These are phyloP conservation scores for Cheirogaleus major DNA, from an alignment of 2,797 vertebrate species.

Conservation along the genomic window DNA sequence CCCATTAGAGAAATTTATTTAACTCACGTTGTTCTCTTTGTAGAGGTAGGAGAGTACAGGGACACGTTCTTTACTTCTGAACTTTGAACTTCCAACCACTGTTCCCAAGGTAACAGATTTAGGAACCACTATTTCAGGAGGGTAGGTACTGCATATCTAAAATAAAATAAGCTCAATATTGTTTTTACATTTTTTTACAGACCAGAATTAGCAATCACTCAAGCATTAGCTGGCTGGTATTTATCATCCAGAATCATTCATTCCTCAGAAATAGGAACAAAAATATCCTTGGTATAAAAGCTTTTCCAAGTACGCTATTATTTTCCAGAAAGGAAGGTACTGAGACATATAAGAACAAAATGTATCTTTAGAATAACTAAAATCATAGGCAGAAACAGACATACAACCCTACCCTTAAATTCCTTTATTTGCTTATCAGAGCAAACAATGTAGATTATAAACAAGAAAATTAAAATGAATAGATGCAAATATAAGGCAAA, in stretches of 20 bases:
- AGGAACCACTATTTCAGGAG: conserved; percentile 86
- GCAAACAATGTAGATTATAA: neutral
- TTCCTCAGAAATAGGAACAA: neutral
- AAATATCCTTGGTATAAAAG: conserved; percentile 1
- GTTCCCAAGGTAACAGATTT: conserved; percentile 83
- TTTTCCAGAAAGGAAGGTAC: conserved; percentile 32
- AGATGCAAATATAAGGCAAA: neutral
- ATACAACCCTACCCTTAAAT: neutral
- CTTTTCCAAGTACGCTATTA: neutral
- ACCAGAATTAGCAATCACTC: neutral
- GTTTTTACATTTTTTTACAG: conserved; percentile 49
- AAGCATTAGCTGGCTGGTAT: neutral
- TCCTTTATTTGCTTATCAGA: neutral
- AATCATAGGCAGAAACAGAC: conserved; percentile 10
- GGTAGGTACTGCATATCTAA: conserved; percentile 89
- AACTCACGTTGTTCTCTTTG: conserved; percentile 88
- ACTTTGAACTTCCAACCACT: conserved; percentile 89
- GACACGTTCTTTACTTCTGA: conserved; percentile 89
- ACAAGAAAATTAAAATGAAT: neutral
- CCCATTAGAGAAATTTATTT: neutral
- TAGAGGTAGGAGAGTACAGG: conserved; percentile 89
- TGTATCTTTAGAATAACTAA: neutral
- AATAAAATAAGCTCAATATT: neutral
- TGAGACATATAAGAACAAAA: conserved; percentile 10
- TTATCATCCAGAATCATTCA: neutral